Base-by-base conservation (phyloP, 2,888 invertebrate genomes). In the Notodonta ziczac region DNA sequence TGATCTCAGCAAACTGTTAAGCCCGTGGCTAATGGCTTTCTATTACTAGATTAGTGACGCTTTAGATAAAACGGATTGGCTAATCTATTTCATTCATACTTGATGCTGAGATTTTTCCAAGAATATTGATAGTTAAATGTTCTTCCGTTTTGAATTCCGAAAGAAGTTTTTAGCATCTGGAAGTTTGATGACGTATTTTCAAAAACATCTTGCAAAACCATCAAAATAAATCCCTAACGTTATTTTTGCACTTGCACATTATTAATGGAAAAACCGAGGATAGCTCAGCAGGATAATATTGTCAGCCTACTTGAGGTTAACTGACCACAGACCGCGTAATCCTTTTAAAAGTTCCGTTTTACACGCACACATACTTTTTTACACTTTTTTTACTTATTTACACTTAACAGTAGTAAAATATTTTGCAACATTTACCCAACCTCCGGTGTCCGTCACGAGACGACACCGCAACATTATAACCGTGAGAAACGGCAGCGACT, bases 351-450 rank as follows among this genome's bases (percentile, higher is more conserved):
- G 14, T 53, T 35, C 13, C 35, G 7, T n/a, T 53, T 35, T 53
- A 35, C 24, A 51, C 6, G 32, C n/a, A 32, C 53, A 3, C 0
- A 14, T n/a, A 40, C 16, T 14, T n/a, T n/a, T n/a, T n/a, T n/a
- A n/a, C n/a, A n/a, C n/a, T n/a, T n/a, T n/a, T n/a, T n/a, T n/a
- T n/a, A n/a, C n/a, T n/a, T n/a, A n/a, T n/a, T n/a, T n/a, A n/a
- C n/a, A 9, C 55, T 16, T 14, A 40, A 40, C 40, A 8, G 35
- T 35, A 16, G 16, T 10, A 42, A n/a, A 16, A n/a, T 24, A 44
- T 89, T 83, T 85, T 67, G 84, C 86, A 89, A 90, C 68, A 64
- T 84, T 86, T 85, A 65, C 81, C 70, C 83, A 88, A 88, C 82
- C 85, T 85, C 87, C 88, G 85, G 85, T 82, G 78, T 76, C 74